Evolutionary conservation across 37 sponge, comb jelly and placozoan genomes (phyloP).

Genomic region (Ianthella basta): DNA sequence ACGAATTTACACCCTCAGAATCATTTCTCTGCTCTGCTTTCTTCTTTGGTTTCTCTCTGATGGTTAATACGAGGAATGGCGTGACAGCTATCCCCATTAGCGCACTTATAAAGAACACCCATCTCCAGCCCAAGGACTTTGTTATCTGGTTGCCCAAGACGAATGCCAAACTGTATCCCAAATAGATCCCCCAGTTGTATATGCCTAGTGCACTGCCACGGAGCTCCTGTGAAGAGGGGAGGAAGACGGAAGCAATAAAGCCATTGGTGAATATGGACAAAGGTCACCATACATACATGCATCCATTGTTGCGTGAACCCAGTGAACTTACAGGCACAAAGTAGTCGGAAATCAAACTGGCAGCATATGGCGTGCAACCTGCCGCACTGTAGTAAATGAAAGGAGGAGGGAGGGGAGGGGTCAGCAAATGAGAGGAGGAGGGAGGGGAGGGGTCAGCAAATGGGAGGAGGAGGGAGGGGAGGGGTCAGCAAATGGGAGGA

Average conservation of each 20-base stretch:
- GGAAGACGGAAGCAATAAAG: background rate
- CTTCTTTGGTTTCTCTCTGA: conserved; percentile 55
- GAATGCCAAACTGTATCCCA: conserved; percentile 78
- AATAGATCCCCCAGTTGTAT: conserved; percentile 79
- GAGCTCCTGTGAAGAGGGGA: conserved; percentile 52
- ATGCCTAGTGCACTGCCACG: conserved; percentile 76
- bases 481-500: too few relatives aligned
- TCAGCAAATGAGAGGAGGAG: too few relatives aligned
- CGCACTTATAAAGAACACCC: conserved; percentile 87
- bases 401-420: background rate
- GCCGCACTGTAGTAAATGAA: conserved; percentile 65
- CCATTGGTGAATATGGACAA: background rate
- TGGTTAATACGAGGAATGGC: conserved; percentile 62
- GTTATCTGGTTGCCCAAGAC: conserved; percentile 69
- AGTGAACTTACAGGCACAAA: conserved; percentile 63
- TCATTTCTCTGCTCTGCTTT: background rate
- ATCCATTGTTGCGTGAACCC: background rate
- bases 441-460: too few relatives aligned
- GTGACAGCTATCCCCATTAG: conserved; percentile 52
- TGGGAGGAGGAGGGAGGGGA: too few relatives aligned
- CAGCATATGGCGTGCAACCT: conserved; percentile 85
- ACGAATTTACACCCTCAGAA: background rate
- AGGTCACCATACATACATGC: too few relatives aligned
- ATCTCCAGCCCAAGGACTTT: conserved; percentile 66
- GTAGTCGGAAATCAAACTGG: conserved; percentile 78